These are phyloP conservation scores for Scaptomyza reducta DNA, from an alignment of 2,888 invertebrate genomes.

Conservation along the genomic window DNA sequence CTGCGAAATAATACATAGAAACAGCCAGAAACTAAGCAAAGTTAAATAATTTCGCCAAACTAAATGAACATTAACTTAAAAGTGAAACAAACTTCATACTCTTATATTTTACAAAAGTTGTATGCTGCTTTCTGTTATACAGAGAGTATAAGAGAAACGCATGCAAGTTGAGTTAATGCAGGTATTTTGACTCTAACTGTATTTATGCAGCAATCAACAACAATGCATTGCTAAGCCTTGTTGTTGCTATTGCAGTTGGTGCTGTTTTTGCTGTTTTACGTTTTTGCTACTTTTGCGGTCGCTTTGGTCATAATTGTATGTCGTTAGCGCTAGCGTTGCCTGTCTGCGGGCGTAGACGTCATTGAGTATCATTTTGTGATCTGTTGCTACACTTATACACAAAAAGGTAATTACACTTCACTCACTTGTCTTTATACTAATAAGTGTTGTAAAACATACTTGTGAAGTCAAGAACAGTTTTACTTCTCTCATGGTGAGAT, in stretches of 20 bases:
- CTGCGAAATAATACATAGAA: neutral
- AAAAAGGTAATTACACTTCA: neutral
- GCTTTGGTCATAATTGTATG: conserved; percentile 67
- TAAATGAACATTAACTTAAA: neutral
- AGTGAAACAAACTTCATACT: neutral
- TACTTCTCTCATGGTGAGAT: too few species aligned
- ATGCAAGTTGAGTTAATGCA: conserved; percentile 42
- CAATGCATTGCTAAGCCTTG: conserved; percentile 45
- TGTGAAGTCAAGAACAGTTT: too few species aligned
- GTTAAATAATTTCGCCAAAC: too few species aligned
- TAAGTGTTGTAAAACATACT: too few species aligned
- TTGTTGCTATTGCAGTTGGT: conserved; percentile 8
- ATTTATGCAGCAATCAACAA: conserved; percentile 72
- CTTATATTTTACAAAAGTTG: neutral
- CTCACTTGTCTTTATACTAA: neutral
- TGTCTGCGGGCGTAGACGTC: conserved; percentile 43
- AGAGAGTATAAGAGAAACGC: conserved; percentile 19
- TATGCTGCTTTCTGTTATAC: neutral
- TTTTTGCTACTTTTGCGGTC: conserved; percentile 37
- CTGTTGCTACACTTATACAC: conserved; percentile 6
- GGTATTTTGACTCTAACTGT: conserved; percentile 67
- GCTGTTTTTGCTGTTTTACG: conserved; percentile 28
- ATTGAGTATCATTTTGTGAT: conserved; percentile 32
- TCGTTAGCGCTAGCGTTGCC: conserved; percentile 13
- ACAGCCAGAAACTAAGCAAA: neutral